A percentile compares a stretch with the other conserved stretches of the same genome.
phyloP scores from a whole-genome alignment of 2,797 vertebrate genomes.

The Gymnoscopelus braueri region DNA sequence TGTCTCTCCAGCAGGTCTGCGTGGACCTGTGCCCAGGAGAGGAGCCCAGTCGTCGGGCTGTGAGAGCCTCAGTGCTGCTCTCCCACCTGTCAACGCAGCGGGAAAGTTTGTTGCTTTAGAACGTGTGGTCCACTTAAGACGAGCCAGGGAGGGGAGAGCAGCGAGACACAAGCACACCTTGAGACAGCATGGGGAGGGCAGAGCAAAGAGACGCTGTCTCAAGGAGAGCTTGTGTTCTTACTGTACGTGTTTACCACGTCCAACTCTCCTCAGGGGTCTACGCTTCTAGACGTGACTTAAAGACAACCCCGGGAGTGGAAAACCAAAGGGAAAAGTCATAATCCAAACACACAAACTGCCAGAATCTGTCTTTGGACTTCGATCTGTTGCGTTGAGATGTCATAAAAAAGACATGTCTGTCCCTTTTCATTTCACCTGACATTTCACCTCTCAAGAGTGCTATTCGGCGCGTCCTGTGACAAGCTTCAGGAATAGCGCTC shows the following conservation, averaged over 20 bases:
- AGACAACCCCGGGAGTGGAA: constrained; percentile 55
- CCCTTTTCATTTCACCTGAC: constrained; percentile 33
- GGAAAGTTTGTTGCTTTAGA: constrained; percentile 73
- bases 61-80: constrained; percentile 49
- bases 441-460: constrained; percentile 18
- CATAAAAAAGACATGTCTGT: constrained; percentile 59
- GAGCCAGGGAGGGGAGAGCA: constrained; percentile 36
- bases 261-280: constrained; percentile 62
- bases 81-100: constrained; percentile 60
- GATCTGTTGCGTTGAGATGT: constrained; percentile 48
- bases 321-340: constrained; percentile 58
- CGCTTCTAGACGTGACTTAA: constrained; percentile 73
- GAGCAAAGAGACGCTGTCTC: constrained; percentile 54
- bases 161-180: not conserved
- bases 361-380: constrained; percentile 55
- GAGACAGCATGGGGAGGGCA: constrained; percentile 18
- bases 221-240: constrained; percentile 67
- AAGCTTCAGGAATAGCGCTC: constrained; percentile 35
- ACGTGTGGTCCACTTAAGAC: constrained; percentile 76
- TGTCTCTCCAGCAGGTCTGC: constrained; percentile 25
- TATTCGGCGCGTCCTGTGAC: not conserved
- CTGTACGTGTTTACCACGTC: constrained; percentile 66
- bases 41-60: constrained; percentile 41
- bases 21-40: constrained; percentile 40
- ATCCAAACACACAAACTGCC: constrained; percentile 59